Percentiles rank a stretch among this genome's conserved stretches.
These are phyloP conservation scores for Blennius ocellaris DNA, from an alignment of 2,113 vertebrate genomes.

Conservation along the genomic window DNA sequence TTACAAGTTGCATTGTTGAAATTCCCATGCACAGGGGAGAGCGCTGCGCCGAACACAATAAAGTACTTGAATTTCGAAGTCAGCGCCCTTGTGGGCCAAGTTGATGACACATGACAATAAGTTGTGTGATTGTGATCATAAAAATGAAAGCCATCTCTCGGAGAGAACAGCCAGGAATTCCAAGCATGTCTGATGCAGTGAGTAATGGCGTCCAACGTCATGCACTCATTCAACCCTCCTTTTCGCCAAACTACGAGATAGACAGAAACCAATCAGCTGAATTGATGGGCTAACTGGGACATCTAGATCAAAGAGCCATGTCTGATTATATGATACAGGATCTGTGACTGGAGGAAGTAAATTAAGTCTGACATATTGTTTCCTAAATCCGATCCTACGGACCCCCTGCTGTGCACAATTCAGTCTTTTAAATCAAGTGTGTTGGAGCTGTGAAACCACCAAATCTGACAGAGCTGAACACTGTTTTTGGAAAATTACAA, in stretches of 20 bases:
- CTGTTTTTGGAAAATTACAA: too few species aligned
- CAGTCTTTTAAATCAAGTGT: too few species aligned
- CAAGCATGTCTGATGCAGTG: conserved; percentile 48
- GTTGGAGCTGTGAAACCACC: too few species aligned
- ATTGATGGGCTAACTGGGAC: neutral
- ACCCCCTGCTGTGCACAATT: too few species aligned
- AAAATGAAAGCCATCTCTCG: conserved; percentile 49
- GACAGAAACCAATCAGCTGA: neutral
- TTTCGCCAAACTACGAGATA: conserved; percentile 2
- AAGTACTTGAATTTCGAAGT: conserved; percentile 45
- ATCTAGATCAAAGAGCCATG: neutral
- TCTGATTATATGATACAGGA: neutral
- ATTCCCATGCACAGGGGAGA: conserved; percentile 12
- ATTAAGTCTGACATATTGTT: too few species aligned
- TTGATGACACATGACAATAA: conserved; percentile 46
- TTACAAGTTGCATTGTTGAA: conserved; percentile 38
- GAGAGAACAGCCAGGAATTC: conserved; percentile 50
- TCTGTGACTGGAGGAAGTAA: neutral
- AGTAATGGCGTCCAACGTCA: conserved; percentile 1
- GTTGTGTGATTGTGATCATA: conserved; percentile 47
- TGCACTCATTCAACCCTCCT: conserved; percentile 47
- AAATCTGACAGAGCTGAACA: too few species aligned
- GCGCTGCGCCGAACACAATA: conserved; percentile 33
- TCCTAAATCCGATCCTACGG: too few species aligned
- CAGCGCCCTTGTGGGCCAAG: conserved; percentile 15